A percentile compares a stretch with the other conserved stretches of the same genome.
Evolutionary conservation across 2,797 vertebrate genomes (phyloP).

Genomic region (Etheostoma perlongum): DNA sequence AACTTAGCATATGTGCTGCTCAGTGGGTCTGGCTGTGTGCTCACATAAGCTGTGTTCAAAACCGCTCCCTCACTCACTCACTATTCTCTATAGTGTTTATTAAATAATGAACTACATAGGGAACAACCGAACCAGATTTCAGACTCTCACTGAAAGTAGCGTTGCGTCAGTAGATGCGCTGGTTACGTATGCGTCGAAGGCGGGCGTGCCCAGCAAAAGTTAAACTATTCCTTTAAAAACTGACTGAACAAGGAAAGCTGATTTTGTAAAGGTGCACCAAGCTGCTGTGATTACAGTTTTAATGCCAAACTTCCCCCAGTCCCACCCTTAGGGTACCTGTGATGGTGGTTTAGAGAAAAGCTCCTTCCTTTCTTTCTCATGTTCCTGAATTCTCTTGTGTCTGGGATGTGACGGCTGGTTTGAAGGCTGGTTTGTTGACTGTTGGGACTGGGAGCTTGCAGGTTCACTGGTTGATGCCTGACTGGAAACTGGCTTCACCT

Average conservation of each 20-base stretch:
- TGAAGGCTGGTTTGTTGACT: constrained; percentile 43
- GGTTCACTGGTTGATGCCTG: constrained; percentile 66
- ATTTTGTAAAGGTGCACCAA: background rate
- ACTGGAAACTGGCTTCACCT: constrained; percentile 73
- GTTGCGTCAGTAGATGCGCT: too few relatives aligned
- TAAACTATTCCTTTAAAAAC: background rate
- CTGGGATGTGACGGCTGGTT: constrained; percentile 77
- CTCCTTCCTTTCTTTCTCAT: constrained; percentile 95
- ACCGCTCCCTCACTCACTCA: too few relatives aligned
- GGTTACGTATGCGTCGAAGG: too few relatives aligned
- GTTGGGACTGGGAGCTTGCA: constrained; percentile 77
- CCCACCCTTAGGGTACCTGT: constrained; percentile 83
- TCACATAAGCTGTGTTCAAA: too few relatives aligned
- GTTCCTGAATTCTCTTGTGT: constrained; percentile 91
- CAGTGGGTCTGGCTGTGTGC: too few relatives aligned
- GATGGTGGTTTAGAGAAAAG: constrained; percentile 88
- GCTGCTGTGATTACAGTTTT: background rate
- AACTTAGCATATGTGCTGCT: too few relatives aligned
- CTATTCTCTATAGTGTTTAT: too few relatives aligned
- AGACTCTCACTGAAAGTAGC: too few relatives aligned
- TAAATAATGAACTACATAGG: too few relatives aligned
- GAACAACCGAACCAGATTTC: too few relatives aligned
- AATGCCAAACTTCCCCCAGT: background rate
- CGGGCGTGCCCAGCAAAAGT: background rate
- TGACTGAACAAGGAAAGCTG: background rate